A percentile compares a stretch with the other conserved stretches of the same genome.
phyloP scores from a whole-genome alignment of 1,140 invertebrate genomes.

The Diploscapter pachys region DNA sequence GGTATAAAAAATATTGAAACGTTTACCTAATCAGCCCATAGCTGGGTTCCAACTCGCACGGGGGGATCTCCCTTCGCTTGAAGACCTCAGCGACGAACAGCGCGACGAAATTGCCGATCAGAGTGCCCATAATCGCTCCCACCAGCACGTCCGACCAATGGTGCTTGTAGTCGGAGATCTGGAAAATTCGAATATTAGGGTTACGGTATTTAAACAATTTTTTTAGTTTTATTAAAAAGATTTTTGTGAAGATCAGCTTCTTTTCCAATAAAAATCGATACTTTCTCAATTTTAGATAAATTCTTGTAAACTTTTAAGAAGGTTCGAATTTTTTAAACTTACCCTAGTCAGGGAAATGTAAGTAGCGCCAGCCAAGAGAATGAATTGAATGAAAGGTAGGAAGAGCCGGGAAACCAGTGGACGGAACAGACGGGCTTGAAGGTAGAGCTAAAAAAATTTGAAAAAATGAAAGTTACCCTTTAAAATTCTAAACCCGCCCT shows the following conservation, averaged over 20 bases:
- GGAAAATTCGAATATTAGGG: no score
- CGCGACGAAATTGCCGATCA: conserved; percentile 64
- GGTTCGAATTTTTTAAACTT: not conserved
- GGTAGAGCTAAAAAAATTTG: conserved; percentile 48
- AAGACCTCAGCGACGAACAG: conserved; percentile 53
- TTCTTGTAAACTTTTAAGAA: no score
- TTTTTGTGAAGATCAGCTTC: no score
- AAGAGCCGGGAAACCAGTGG: conserved; percentile 49
- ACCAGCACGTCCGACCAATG: conserved; percentile 83
- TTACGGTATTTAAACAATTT: no score
- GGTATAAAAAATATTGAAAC: no score
- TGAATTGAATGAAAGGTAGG: conserved; percentile 53
- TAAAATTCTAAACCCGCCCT: not conserved
- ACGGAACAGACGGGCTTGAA: conserved; percentile 55
- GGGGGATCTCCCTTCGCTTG: conserved; percentile 53
- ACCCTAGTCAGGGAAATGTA: conserved; percentile 50
- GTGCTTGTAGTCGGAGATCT: conserved; percentile 79
- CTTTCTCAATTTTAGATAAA: no score
- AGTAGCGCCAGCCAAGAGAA: conserved; percentile 52
- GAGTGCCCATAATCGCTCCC: conserved; percentile 68
- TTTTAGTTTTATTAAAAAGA: no score
- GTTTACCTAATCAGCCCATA: no score
- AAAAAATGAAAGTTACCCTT: conserved; percentile 4
- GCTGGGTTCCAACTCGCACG: not conserved
- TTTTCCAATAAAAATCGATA: no score